phyloP scores from a whole-genome alignment of 2,888 invertebrate species.

The Physocephala rufipes region DNA sequence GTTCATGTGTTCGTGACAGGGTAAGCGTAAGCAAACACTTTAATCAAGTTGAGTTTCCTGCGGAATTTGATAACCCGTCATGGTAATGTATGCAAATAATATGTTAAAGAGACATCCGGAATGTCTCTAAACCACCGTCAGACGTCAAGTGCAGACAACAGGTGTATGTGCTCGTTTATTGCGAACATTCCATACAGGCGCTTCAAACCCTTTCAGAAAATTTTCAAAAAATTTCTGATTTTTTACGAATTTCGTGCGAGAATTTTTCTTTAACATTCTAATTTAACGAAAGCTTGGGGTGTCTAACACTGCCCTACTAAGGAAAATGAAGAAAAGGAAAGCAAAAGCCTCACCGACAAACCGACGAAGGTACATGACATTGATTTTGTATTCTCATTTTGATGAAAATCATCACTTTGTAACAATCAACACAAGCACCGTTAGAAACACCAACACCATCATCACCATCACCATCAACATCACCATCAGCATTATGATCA shows the following conservation, averaged over 20 bases:
- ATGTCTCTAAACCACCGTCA: too few species aligned
- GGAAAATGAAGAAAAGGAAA: slow-evolving; percentile 10
- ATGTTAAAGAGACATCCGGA: slow-evolving; percentile 52
- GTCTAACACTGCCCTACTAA: too few species aligned
- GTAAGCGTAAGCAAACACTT: slow-evolving; percentile 51
- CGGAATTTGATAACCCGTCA: slow-evolving; percentile 62
- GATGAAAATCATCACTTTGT: too few species aligned
- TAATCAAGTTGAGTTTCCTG: slow-evolving; percentile 61
- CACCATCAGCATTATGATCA: too few species aligned
- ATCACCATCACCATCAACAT: too few species aligned
- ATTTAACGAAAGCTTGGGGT: too few species aligned
- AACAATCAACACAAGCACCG: too few species aligned
- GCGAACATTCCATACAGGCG: neutral
- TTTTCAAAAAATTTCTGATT: neutral
- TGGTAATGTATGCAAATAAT: slow-evolving; percentile 62
- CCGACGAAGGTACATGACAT: neutral
- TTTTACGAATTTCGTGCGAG: neutral
- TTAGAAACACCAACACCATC: too few species aligned
- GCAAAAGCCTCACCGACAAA: slow-evolving; percentile 11
- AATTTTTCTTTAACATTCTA: too few species aligned
- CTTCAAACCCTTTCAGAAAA: neutral
- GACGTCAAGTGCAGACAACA: neutral
- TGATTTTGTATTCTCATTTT: too few species aligned
- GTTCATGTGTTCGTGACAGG: slow-evolving; percentile 25
- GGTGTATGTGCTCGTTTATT: too few species aligned